phyloP scores from a whole-genome alignment of 2,888 invertebrate genomes.

The Stenodera caucasica region DNA sequence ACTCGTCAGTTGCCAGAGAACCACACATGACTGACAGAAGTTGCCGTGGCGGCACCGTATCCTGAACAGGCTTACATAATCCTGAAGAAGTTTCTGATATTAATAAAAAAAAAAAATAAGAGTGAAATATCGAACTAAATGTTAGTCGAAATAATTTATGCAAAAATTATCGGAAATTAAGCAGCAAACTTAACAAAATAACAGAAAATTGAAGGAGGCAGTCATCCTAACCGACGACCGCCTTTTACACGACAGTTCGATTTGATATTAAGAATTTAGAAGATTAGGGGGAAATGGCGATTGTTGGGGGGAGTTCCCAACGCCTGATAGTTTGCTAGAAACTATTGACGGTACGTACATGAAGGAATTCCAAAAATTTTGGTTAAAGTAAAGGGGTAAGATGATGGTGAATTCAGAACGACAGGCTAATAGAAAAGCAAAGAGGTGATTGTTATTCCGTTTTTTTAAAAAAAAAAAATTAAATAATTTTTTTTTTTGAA shows the following conservation, averaged over 20 bases:
- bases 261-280: conserved; percentile 8
- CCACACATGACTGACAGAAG: conserved; percentile 52
- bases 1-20: conserved; percentile 32
- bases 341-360: neutral
- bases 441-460: conserved; percentile 17
- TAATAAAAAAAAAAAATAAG: too few species aligned
- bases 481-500: too few species aligned
- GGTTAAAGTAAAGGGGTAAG: conserved; percentile 53
- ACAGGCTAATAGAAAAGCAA: conserved; percentile 43
- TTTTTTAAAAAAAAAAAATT: neutral
- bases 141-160: too few species aligned
- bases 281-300: conserved; percentile 12
- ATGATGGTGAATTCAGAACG: conserved; percentile 51
- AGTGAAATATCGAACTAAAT: too few species aligned
- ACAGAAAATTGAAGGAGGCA: conserved; percentile 39
- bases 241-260: too few species aligned
- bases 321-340: neutral
- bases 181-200: conserved; percentile 46
- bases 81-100: too few species aligned
- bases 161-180: conserved; percentile 54
- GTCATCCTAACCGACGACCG: too few species aligned
- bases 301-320: neutral
- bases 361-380: conserved; percentile 45
- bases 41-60: conserved; percentile 42
- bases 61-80: conserved; percentile 37